Conservation (phyloP, 2,888 invertebrate species). For the Cantharis rustica region DNA sequence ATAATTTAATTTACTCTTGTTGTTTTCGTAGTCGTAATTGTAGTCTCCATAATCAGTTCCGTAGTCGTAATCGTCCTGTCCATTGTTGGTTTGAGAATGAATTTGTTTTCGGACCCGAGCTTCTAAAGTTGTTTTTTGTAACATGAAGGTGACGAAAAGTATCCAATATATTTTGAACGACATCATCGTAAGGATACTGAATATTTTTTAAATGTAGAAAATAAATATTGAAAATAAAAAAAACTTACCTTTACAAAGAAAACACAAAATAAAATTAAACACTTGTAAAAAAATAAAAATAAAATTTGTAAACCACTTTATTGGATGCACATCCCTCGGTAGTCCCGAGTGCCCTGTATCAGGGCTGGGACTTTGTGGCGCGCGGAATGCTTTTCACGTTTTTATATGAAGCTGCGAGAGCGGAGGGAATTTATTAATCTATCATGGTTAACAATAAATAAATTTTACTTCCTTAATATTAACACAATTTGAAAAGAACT, state of each 20-base stretch:
- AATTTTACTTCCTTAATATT: slow-evolving; percentile 23
- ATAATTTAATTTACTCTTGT: slow-evolving; percentile 35
- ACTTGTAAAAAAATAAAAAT: not conserved
- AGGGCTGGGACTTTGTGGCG: slow-evolving; percentile 43
- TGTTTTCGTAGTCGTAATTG: slow-evolving; percentile 45
- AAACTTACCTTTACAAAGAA: not conserved
- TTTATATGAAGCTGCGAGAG: slow-evolving; percentile 35
- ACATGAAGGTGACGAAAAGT: slow-evolving; percentile 38
- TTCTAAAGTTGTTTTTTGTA: slow-evolving; percentile 39
- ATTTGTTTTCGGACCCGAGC: slow-evolving; percentile 41
- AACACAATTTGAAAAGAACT: slow-evolving; percentile 16
- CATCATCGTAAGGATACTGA: slow-evolving; percentile 24
- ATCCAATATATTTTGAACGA: slow-evolving; percentile 33
- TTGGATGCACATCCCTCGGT: slow-evolving; percentile 35
- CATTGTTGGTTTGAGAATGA: slow-evolving; percentile 46
- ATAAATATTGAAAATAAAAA: not conserved
- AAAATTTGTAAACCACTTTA: not conserved
- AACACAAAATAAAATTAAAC: not conserved
- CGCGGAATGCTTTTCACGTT: slow-evolving; percentile 26
- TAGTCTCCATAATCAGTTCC: slow-evolving; percentile 46
- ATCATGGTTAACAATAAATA: slow-evolving; percentile 24
- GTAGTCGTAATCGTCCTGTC: slow-evolving; percentile 44
- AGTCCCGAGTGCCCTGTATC: slow-evolving; percentile 40
- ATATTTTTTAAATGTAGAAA: not conserved
- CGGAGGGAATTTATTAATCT: slow-evolving; percentile 28